Evolutionary conservation across 2,797 vertebrate species (phyloP).

Genomic region (Periophthalmus magnuspinnatus): DNA sequence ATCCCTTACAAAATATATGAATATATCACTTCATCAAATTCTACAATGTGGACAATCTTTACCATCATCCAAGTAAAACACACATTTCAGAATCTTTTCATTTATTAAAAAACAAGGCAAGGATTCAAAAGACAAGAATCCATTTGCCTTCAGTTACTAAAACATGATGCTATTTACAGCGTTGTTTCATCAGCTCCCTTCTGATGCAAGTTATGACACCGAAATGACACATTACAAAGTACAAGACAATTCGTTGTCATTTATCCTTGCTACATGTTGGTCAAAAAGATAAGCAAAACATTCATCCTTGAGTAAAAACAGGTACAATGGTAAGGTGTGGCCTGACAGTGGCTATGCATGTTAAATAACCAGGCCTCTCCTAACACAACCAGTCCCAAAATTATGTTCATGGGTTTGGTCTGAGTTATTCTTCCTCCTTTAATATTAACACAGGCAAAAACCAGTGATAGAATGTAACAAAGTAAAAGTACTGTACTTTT

Average conservation of each 20-base stretch:
- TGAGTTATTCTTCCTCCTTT: background rate
- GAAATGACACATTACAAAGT: background rate
- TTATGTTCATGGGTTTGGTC: background rate
- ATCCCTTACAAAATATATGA: too few species aligned
- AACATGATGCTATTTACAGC: conserved; percentile 58
- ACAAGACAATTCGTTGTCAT: background rate
- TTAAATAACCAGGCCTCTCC: background rate
- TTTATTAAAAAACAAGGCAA: background rate
- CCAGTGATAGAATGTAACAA: too few species aligned
- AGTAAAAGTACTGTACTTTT: too few species aligned
- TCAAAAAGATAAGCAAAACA: background rate
- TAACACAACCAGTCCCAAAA: background rate
- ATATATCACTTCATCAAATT: background rate
- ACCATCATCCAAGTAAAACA: background rate
- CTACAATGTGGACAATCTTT: background rate
- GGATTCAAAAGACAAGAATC: background rate
- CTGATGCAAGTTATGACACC: background rate
- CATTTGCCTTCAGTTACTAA: background rate
- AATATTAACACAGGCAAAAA: background rate
- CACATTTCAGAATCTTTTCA: background rate
- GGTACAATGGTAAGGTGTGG: background rate
- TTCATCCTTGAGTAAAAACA: background rate
- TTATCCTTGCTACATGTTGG: background rate
- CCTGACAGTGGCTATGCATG: background rate
- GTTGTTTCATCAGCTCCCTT: background rate